Base-by-base conservation (phyloP, 2,113 vertebrate species). In the Anarhynchus alexandrinus region DNA sequence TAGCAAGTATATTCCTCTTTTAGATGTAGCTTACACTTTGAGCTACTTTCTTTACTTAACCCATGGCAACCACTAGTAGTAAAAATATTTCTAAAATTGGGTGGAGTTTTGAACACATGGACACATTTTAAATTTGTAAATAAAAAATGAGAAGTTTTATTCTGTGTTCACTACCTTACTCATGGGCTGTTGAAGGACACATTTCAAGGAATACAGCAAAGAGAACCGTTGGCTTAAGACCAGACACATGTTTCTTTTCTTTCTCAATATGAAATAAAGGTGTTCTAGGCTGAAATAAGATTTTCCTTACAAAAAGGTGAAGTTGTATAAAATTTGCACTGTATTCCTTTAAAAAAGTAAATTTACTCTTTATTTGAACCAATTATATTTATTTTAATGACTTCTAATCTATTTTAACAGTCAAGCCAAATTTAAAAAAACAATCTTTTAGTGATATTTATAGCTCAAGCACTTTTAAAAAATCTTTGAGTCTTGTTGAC, bases 171-270 rank as follows among this genome's bases (percentile, higher is more conserved):
- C 25, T 36, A 74, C 7, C 18, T 74, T 67, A 59, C 9, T 36
- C 17, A 9, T 1, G 0, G 38, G 19, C 2, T 4, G 2, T 19
- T 74, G 18, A 4, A 59, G 21, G 61, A 45, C 11, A 15, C 20
- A 38, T 38, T 66, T 58, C 36, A 74, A 73, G 52, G 32, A 59
- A 66, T 17, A 45, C 5, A 61, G 34, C 12, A 52, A 36, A 52
- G 27, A 34, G 6, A 45, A 54, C 29, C 34, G 34, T 54, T 82
- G 34, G 10, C 15, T 45, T 69, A 77, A 55, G 29, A 77, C 11
- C 20, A 90, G 5, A 30, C 9, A 69, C 5, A 12, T 20, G 5
- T 6, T 57, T 88, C 18, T 61, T 40, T 47, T 67, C 11, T 69
- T 61, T 69, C 16, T 62, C 17, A 62, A 32, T 36, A 70, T 27